Conservation (phyloP, 2,113 vertebrate genomes). For the Pungitius pungitius region DNA sequence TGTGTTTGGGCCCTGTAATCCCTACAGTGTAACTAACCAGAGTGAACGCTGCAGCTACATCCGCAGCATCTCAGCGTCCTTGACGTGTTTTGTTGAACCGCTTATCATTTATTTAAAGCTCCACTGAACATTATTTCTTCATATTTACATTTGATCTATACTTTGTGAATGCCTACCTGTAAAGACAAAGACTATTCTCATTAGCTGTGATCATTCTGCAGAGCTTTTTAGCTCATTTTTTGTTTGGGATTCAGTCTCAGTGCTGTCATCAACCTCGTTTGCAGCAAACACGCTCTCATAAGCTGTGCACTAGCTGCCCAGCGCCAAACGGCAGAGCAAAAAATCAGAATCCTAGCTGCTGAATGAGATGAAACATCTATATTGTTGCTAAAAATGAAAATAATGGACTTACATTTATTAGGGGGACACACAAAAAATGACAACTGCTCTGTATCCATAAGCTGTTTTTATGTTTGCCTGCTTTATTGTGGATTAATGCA, state of each 20-base stretch:
- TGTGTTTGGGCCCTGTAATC: constrained; percentile 23
- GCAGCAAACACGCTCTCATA: not conserved
- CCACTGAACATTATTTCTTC: not conserved
- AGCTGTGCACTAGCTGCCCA: not conserved
- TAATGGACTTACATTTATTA: not conserved
- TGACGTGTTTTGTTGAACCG: constrained; percentile 2
- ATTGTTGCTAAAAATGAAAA: not conserved
- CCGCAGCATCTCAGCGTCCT: constrained; percentile 5
- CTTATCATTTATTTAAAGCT: constrained; percentile 26
- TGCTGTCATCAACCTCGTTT: not conserved
- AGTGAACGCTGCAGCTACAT: not conserved
- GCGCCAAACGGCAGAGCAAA: not conserved
- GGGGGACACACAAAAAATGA: not conserved
- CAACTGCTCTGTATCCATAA: not conserved
- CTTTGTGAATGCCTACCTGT: not conserved
- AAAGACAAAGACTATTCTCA: not conserved
- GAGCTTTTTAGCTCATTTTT: not conserved
- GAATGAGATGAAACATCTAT: not conserved
- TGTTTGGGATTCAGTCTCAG: not conserved
- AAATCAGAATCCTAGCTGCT: no score
- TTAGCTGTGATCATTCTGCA: not conserved
- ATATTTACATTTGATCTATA: not conserved
- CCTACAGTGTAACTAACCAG: constrained; percentile 11
- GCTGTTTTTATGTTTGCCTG: no score
- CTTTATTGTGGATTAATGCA: no score